Base-by-base conservation (phyloP, 1,140 invertebrate genomes). In the Drosophila saltans region DNA sequence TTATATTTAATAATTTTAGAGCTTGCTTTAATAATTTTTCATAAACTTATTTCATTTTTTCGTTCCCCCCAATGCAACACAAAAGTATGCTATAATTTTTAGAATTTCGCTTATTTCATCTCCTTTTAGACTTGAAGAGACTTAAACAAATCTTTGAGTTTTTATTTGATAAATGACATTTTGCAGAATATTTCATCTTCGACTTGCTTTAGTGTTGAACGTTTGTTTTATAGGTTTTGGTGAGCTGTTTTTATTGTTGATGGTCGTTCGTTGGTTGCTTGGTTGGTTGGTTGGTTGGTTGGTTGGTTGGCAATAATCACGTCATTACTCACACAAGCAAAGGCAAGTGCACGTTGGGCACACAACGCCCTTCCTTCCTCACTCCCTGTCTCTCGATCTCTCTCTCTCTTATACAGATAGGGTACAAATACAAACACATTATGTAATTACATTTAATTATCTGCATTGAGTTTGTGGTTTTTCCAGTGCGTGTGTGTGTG, bases 391-490 rank as follows among this genome's bases (percentile, higher is more conserved):
- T 16, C n/a, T n/a, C n/a, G n/a, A n/a, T n/a, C n/a, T n/a, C n/a
- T n/a, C n/a, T n/a, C 16, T 16, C 16, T 16, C 16, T 16, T 16
- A 66, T 55, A 56, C 40, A 52, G 21, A 69, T 33, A 63, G 48
- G 26, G 10, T 59, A 55, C 62, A 52, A 63, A 56, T 65, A 80
- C 68, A 72, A 83, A 71, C 72, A 77, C 79, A 80, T 86, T 89
- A 80, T 67, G 73, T 88, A 88, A 88, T 88, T 88, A 88, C 76
- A 80, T 88, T 88, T 88, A 88, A 88, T 88, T 88, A 88, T 88
- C 84, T 68, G 84, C 84, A 88, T 83, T 83, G 73, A 89, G 76
- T 78, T 88, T 89, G 83, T 57, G 83, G 80, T 69, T 63, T 61
- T 28, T 21, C 21, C 11, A 16, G 45, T 48, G 45, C 24, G 45